Evolutionary conservation across 2,888 invertebrate species (phyloP), one percentile per base, ranked within the genome.

Genomic region (Cremastinae sp.): DNA sequence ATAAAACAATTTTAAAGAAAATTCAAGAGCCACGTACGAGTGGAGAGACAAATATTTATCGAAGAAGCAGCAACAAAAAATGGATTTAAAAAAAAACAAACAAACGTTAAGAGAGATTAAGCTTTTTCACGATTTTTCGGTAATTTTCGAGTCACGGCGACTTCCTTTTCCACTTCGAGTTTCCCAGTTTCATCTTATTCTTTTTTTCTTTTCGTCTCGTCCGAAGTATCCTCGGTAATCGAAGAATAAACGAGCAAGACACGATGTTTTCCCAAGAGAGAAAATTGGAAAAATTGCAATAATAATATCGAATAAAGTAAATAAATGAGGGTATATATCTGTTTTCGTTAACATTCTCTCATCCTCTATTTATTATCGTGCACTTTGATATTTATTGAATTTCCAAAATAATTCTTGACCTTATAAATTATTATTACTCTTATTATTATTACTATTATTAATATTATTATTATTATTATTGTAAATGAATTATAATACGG

Each of bases 401-500:
- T 79, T 79, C 64, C 75, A 70, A 68, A 64, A 74, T 47, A 49
- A 56, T 78, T 74, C 75, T 75, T 61, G 78, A 78, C 28, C 2
- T 28, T 61, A 78, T 74, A 36, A 78, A 78, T 58, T 80, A 79
- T 80, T 81, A 81, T 74, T 79, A 82, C 81, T 79, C 70, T 77
- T 51, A 65, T 34, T 43, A 38, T 36, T 68, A 58, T 66, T 69
- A 78, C 75, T 70, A 81, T 81, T 78, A 81, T 77, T 72, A 79
- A 79, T 62, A 71, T 64, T 45, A 73, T 68, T 72, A 78, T 78
- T 73, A 81, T 81, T 79, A 81, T 79, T 72, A 79, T 80, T 62
- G 68, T 68, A 20, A 59, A 43, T 74, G 49, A 80, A 83, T 85
- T 84, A 82, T 84, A 82, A 81, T 84, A 82, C 80, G 81, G 80